Conservation (phyloP, 2,888 invertebrate genomes). For the Xanthia togata region DNA sequence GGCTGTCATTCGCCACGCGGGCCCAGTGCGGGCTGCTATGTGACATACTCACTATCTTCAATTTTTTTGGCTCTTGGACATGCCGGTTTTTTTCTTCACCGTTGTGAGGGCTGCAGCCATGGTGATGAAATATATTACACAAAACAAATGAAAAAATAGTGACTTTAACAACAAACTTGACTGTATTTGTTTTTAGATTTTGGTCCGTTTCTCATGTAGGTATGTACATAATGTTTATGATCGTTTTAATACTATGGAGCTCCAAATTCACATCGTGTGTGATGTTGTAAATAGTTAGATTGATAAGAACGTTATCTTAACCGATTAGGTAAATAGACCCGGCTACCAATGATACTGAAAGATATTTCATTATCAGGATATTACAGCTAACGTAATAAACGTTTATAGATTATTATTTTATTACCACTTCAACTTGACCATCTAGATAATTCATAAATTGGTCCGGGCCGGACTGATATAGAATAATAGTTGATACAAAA, state of each 20-base stretch:
- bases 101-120: rapidly evolving
- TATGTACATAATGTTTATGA: background rate
- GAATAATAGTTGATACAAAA: background rate
- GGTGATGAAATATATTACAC: background rate
- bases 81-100: background rate
- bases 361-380: conserved; percentile 34
- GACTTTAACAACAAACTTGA: background rate
- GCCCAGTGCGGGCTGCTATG: too few relatives aligned
- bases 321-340: background rate
- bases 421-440: background rate
- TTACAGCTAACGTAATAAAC: conserved; percentile 39
- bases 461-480: background rate
- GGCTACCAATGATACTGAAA: background rate
- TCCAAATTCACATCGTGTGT: background rate
- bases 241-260: background rate
- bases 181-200: background rate
- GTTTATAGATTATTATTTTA: conserved; percentile 32
- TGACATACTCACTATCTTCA: too few relatives aligned
- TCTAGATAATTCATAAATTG: conserved; percentile 24
- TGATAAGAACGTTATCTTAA: conserved; percentile 9
- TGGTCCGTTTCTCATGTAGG: background rate
- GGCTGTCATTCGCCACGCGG: too few relatives aligned
- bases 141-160: too few relatives aligned
- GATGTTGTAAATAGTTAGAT: background rate
- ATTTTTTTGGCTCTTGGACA: too few relatives aligned